Evolutionary conservation across 2,797 vertebrate species (phyloP), one percentile per base, ranked within the genome.

Genomic region (Peromyscus eremicus): DNA sequence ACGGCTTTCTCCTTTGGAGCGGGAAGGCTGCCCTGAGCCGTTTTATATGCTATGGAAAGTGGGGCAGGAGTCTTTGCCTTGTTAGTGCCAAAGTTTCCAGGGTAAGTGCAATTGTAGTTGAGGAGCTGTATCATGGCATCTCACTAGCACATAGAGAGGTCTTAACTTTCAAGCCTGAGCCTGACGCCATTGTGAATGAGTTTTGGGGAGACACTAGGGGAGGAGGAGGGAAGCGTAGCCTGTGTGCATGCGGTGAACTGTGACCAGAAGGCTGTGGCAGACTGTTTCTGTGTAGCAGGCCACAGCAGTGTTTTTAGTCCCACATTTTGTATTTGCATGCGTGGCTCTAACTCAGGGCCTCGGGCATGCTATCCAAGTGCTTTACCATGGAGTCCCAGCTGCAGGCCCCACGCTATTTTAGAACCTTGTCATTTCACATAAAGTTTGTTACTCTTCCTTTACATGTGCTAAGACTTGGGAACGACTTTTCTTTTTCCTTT

Each of bases 21-120:
- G n/a, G 32, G 62, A 77, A 82, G 55, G 12, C 60, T 89, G 71
- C 60, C 43, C 40, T 66, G 32, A 4, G 21, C 23, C 37, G 11
- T 5, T 16, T 10, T 60, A 82, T 49, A 27, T 52, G 34, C 40
- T 88, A 4, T 77, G n/a, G 52, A 75, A 75, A 34, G 29, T 60
- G 29, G 66, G 25, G 62, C 77, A 37, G 21, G 27, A 19, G 29
- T 64, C 34, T 88, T 40, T 62, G 8, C 49, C 49, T 83, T 81
- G 89, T 64, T 43, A 57, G 89, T 92, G 37, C 43, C 80, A 32
- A 82, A 29, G 17, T 85, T 92, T 91, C 91, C 82, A 94, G 49
- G 80, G 73, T 29, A 87, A 80, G 49, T 71, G 32, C 32, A 92
- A 62, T 14, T 70, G 46, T 37, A 92, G 34, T n/a, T 62, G 92